These are phyloP conservation scores for Notothenia coriiceps DNA, from an alignment of 2,113 vertebrate species.

Conservation along the genomic window DNA sequence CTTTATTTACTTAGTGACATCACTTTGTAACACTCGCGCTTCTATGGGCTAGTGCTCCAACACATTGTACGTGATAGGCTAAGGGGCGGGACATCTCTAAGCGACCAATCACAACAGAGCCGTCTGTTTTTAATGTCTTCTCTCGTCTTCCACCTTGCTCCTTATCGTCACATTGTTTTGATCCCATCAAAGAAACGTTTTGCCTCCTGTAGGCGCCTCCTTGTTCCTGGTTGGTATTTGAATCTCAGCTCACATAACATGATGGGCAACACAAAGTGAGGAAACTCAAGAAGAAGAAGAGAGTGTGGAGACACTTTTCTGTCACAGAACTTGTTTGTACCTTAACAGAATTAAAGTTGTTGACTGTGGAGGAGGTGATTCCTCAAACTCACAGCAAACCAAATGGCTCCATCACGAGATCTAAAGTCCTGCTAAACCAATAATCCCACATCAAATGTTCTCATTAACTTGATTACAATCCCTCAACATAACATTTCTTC, in stretches of 20 bases:
- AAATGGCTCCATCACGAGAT: constrained; percentile 1
- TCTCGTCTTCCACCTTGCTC: no score
- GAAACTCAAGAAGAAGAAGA: neutral
- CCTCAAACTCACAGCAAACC: constrained; percentile 16
- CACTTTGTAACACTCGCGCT: no score
- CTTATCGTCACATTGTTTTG: neutral
- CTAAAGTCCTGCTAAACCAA: neutral
- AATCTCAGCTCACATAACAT: neutral
- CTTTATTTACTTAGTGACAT: no score
- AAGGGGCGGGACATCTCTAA: no score
- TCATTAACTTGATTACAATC: neutral
- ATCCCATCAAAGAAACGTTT: no score
- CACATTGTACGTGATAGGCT: no score
- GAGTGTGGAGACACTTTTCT: neutral
- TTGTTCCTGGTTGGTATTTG: neutral
- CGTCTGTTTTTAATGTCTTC: no score
- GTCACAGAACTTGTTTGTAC: neutral
- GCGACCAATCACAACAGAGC: no score
- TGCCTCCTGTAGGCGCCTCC: neutral
- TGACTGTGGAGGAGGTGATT: constrained; percentile 3
- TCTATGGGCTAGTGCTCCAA: no score
- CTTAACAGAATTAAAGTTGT: neutral
- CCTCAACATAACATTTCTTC: no score
- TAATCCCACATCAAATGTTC: neutral
- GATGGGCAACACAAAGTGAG: neutral